Percentiles rank a stretch among this genome's conserved stretches.
phyloP scores from a whole-genome alignment of 2,113 vertebrate species.

The Ceyx melanurus region DNA sequence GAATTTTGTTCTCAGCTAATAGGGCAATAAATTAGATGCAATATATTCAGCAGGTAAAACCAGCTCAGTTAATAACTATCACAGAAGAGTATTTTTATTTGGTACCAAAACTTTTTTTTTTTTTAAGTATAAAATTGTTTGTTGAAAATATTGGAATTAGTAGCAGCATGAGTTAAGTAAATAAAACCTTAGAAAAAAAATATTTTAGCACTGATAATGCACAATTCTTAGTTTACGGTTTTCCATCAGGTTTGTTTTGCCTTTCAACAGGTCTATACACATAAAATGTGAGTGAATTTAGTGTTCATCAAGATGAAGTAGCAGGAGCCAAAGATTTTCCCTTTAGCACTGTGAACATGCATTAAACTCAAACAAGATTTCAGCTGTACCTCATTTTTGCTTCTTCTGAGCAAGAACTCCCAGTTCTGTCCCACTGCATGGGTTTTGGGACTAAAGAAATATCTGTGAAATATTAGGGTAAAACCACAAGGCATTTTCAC shows the following conservation, averaged over 20 bases:
- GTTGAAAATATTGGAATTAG: slow-evolving; percentile 26
- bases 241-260: slow-evolving; percentile 33
- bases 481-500: not conserved
- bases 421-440: not conserved
- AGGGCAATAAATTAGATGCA: slow-evolving; percentile 63
- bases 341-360: not conserved
- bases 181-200: slow-evolving; percentile 28
- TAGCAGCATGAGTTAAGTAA: slow-evolving; percentile 1
- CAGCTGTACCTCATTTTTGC: not conserved
- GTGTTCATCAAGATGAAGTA: slow-evolving; percentile 26
- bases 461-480: not conserved
- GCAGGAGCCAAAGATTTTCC: not conserved
- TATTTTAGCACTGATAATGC: not conserved
- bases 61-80: not conserved
- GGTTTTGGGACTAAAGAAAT: not conserved
- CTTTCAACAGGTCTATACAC: not conserved
- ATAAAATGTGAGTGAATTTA: slow-evolving; percentile 17
- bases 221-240: not conserved
- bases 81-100: slow-evolving; percentile 47
- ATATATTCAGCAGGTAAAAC: slow-evolving; percentile 45
- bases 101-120: not conserved
- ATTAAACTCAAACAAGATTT: not conserved
- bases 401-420: not conserved
- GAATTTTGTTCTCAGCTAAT: slow-evolving; percentile 67
- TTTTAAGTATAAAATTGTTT: slow-evolving; percentile 28